Evolutionary conservation across 1,140 invertebrate species (phyloP), one percentile per base, ranked within the genome.

Genomic region (Augochlora pura): DNA sequence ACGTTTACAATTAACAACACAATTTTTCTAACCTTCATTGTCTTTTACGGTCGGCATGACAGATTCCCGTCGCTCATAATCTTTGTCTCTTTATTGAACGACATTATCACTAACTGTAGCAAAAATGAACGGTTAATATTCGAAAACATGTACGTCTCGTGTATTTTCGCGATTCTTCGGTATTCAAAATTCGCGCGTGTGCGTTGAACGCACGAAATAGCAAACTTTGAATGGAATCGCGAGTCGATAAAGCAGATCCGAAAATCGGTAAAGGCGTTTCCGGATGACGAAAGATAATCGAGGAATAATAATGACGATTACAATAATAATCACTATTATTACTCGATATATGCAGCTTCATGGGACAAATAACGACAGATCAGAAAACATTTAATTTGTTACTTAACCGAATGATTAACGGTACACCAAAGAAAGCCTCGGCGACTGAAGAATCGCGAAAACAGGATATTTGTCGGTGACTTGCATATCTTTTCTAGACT

Each of bases 1-100:
- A 63, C 14, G 14, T n/a, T 54, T 66, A 32, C 32, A 32, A 32
- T 32, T 32, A 54, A 62, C 76, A 69, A 84, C 59, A 83, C 72
- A 84, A 65, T 66, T 74, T 79, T 70, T 23, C 39, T 62, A 39
- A 38, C 62, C 38, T 42, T 42, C n/a, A 12, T 38, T n/a, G 25
- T 38, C 32, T 27, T 70, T 75, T 75, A 67, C 21, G 25, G 63
- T 1, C 23, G 23, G 2, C 23, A 4, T 32, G 23, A 3, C 38
- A 65, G 32, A 65, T 23, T 42, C 42, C 23, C 5, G 12, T 63
- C 23, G 21, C 16, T 27, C 10, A 5, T 23, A 5, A 16, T 52
- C 6, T 18, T 18, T 18, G 12, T 12, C 12, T 46, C 8, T 46
- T 46, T 7, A 46, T 46, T 7, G 42, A 14, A 21, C 25, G 10